Base-by-base conservation (phyloP, 2,888 invertebrate genomes). In the Cerastis leucographa region DNA sequence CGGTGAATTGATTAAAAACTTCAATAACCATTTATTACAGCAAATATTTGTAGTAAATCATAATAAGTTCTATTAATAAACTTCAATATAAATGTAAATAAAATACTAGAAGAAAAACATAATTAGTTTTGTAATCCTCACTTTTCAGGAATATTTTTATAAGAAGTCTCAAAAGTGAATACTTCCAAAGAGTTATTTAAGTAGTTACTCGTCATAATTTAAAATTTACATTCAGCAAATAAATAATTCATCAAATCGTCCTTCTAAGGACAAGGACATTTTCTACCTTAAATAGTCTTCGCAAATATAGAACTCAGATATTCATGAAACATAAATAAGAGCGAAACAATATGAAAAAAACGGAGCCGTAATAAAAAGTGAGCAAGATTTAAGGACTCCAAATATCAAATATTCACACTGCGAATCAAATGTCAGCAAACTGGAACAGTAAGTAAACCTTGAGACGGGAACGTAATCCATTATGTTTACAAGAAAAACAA, bases 201-300 rank as follows among this genome's bases (percentile, higher is more conserved):
- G 86, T 83, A 82, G 80, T 74, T 46, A 83, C 79, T 83, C 68
- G 72, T 83, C 76, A 81, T 86, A 87, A 91, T 89, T 89, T 87
- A 51, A 89, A 89, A 89, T 91, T 89, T 88, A 89, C 87, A 86
- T 89, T 89, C 76, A 71, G 71, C 65, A 85, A 81, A 91, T 92
- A 90, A 91, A 92, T 91, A 89, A 91, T 91, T 91, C 89, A 92
- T 85, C 71, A 82, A 81, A 80, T 85, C 75, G 79, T 80, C 77
- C 69, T 78, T 82, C 80, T 79, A 46, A 72, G 69, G 69, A 76
- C 78, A 81, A 70, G 44, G 51, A 71, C 51, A 69, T 76, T 70
- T 80, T 83, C 35, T 70, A 67, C 51, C 68, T 70, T 35, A 75
- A 74, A 80, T 62, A 80, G 59, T 67, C n/a, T 51, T 19, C 54